phyloP scores from a whole-genome alignment of 2,113 vertebrate genomes.

The Scomber scombrus region DNA sequence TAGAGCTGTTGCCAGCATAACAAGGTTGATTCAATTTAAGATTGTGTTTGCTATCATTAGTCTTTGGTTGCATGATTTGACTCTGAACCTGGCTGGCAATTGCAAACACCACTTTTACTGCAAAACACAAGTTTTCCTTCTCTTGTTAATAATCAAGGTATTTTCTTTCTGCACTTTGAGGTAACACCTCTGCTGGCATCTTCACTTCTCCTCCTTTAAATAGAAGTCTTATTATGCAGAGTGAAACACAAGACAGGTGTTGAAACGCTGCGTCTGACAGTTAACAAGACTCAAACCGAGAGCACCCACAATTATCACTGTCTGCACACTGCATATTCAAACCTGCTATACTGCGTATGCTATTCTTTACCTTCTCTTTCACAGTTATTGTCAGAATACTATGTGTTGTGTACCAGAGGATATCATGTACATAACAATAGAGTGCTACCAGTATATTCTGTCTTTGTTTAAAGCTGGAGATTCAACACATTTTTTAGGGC shows the following conservation, averaged over 20 bases:
- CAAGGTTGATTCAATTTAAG: slow-evolving; percentile 16
- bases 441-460: background rate
- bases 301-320: slow-evolving; percentile 82
- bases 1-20: slow-evolving; percentile 3
- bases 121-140: slow-evolving; percentile 44
- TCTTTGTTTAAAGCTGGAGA: slow-evolving; percentile 8
- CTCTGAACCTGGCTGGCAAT: slow-evolving; percentile 4
- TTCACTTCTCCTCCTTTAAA: slow-evolving; percentile 79
- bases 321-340: slow-evolving; percentile 77
- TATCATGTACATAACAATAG: background rate
- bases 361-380: slow-evolving; percentile 49
- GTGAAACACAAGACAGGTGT: slow-evolving; percentile 81
- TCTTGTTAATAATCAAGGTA: slow-evolving; percentile 62
- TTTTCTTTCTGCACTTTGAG: slow-evolving; percentile 72
- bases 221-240: slow-evolving; percentile 82
- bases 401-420: slow-evolving; percentile 7
- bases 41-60: slow-evolving; percentile 22
- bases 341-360: slow-evolving; percentile 45
- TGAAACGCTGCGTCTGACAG: slow-evolving; percentile 75
- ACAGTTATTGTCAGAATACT: slow-evolving; percentile 35
- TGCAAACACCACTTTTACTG: slow-evolving; percentile 15
- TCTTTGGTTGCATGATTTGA: slow-evolving; percentile 30
- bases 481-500: slow-evolving; percentile 25
- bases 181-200: slow-evolving; percentile 76
- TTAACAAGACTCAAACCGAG: slow-evolving; percentile 74